Percentiles rank a stretch among this genome's conserved stretches.
Conservation (phyloP, 1,140 invertebrate species). For the Atta cephalotes region DNA sequence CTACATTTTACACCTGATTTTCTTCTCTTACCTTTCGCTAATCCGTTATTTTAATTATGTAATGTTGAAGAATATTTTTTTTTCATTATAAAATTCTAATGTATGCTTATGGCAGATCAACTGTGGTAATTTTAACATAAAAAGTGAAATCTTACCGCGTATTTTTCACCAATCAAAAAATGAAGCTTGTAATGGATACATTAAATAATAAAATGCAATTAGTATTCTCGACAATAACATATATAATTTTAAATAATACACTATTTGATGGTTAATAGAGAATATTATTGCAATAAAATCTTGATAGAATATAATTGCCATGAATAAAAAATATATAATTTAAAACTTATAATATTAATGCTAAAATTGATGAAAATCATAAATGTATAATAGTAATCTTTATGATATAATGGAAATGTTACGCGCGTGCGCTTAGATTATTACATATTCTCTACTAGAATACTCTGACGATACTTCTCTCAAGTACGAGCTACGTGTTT, state of each 20-base stretch:
- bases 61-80: neutral
- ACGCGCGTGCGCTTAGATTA: slow-evolving; percentile 31
- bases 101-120: neutral
- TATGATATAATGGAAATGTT: slow-evolving; percentile 44
- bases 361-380: slow-evolving; percentile 30
- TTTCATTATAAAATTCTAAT: neutral
- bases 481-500: slow-evolving; percentile 46
- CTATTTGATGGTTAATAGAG: neutral
- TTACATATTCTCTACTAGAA: slow-evolving; percentile 18
- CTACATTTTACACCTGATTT: slow-evolving; percentile 34
- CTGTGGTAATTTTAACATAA: neutral
- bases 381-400: slow-evolving; percentile 3
- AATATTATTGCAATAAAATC: neutral
- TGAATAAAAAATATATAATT: neutral
- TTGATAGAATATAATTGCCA: neutral
- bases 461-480: slow-evolving; percentile 20
- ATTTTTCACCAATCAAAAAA: neutral
- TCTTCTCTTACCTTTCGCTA: neutral
- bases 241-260: neutral
- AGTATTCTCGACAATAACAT: neutral
- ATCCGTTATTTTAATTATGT: slow-evolving; percentile 32
- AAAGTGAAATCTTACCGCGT: neutral
- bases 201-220: neutral
- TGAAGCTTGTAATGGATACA: neutral
- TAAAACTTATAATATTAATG: neutral